Evolutionary conservation across 2,888 invertebrate species (phyloP).

Genomic region (Chrysolina oricalcia): DNA sequence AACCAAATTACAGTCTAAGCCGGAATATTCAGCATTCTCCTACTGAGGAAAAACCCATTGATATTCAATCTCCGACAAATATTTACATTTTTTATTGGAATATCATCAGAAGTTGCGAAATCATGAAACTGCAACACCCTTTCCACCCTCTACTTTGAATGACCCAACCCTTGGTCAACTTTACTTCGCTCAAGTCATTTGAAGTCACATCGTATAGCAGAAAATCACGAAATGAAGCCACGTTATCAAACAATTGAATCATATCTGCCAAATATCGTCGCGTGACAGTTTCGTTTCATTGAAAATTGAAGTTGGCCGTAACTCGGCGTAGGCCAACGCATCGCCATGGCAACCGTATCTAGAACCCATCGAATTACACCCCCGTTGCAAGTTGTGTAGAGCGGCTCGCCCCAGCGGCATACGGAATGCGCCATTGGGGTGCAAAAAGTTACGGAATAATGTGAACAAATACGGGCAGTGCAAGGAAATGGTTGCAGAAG

Average conservation of each 20-base stretch:
- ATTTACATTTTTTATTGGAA: too few species aligned
- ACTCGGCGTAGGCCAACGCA: slow-evolving; percentile 13
- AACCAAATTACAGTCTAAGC: too few species aligned
- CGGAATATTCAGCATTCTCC: too few species aligned
- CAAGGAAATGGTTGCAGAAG: slow-evolving; percentile 3
- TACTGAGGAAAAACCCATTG: too few species aligned
- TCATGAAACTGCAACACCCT: too few species aligned
- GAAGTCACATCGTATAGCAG: too few species aligned
- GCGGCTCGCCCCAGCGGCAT: slow-evolving; percentile 23
- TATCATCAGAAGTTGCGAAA: too few species aligned
- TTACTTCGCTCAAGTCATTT: too few species aligned
- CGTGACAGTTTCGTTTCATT: slow-evolving; percentile 24
- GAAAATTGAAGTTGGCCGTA: slow-evolving; percentile 35
- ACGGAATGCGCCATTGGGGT: slow-evolving; percentile 32
- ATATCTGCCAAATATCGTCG: neutral
- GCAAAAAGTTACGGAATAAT: slow-evolving; percentile 34
- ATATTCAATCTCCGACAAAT: too few species aligned
- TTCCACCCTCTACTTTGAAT: too few species aligned
- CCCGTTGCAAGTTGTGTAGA: slow-evolving; percentile 23
- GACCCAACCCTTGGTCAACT: too few species aligned
- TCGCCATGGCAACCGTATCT: slow-evolving; percentile 43
- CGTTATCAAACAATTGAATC: neutral
- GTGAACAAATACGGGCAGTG: slow-evolving; percentile 35
- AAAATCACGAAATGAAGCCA: too few species aligned
- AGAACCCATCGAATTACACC: slow-evolving; percentile 38